Evolutionary conservation across 2,113 vertebrate genomes (phyloP).

Genomic region (Stegastes partitus): DNA sequence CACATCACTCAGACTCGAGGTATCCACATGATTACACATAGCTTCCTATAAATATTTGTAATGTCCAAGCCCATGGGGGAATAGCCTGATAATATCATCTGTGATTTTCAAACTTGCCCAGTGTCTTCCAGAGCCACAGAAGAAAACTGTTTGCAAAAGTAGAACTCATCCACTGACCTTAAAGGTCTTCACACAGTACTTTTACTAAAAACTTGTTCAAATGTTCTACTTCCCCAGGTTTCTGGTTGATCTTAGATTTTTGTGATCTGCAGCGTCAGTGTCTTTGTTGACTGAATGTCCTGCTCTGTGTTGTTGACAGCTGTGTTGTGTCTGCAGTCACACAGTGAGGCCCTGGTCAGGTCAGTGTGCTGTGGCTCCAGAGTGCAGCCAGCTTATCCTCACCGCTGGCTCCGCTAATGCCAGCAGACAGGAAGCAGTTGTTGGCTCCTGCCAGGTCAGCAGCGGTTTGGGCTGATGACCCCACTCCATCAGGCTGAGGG

Average conservation of each 20-base stretch:
- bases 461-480: constrained; percentile 74
- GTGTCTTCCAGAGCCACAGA: too few species aligned
- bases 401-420: constrained; percentile 76
- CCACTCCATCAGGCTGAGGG: constrained; percentile 51
- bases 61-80: too few species aligned
- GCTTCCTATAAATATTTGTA: too few species aligned
- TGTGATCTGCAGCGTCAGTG: not conserved
- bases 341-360: constrained; percentile 18
- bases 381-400: constrained; percentile 77
- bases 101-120: too few species aligned
- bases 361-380: constrained; percentile 57
- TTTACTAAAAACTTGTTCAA: not conserved
- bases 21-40: too few species aligned
- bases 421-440: constrained; percentile 87
- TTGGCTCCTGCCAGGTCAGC: constrained; percentile 82
- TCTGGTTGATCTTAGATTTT: not conserved
- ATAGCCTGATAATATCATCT: too few species aligned
- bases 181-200: too few species aligned
- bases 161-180: not conserved
- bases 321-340: constrained; percentile 18
- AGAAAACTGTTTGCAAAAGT: too few species aligned
- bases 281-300: not conserved
- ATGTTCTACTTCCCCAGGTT: not conserved
- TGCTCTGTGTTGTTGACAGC: constrained; percentile 30
- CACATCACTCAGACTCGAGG: too few species aligned